phyloP scores from a whole-genome alignment of 2,797 vertebrate genomes.

The Pitangus sulphuratus region DNA sequence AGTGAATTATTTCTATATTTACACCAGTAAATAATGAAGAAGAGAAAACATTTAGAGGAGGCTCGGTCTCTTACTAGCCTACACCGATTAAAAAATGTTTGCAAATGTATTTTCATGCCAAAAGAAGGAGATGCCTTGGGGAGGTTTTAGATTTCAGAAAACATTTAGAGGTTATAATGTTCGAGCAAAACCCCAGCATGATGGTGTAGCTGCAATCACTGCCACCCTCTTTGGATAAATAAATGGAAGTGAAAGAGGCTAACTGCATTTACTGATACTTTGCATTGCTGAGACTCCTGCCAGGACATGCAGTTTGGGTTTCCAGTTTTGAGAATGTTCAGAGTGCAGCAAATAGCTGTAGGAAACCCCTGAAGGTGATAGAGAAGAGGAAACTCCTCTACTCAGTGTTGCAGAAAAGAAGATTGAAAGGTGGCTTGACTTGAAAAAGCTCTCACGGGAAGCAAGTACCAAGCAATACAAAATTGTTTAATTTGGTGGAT shows the following conservation, averaged over 20 bases:
- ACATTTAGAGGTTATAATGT: not conserved
- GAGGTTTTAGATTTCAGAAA: not conserved
- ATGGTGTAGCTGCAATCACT: not conserved
- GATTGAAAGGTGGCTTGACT: not conserved
- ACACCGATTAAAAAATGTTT: constrained; percentile 15
- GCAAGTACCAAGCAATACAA: not conserved
- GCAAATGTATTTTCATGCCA: not conserved
- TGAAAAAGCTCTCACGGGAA: not conserved
- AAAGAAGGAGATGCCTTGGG: not conserved
- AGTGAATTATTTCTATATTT: constrained; percentile 52
- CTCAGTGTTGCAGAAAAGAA: not conserved
- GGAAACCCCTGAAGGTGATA: not conserved
- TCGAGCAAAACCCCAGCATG: not conserved
- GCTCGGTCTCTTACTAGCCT: not conserved
- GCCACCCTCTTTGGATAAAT: not conserved
- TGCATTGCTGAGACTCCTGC: not conserved
- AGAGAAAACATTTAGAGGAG: not conserved
- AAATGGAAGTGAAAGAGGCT: not conserved
- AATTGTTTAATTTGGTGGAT: not conserved
- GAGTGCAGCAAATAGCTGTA: not conserved
- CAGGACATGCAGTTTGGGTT: not conserved
- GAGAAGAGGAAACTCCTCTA: not conserved
- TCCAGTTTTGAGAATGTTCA: not conserved
- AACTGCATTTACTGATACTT: not conserved
- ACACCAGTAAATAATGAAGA: constrained; percentile 53